Evolutionary conservation across 2,797 vertebrate genomes (phyloP), one percentile per base, ranked within the genome.

Genomic region (Lindbergichthys nudifrons): DNA sequence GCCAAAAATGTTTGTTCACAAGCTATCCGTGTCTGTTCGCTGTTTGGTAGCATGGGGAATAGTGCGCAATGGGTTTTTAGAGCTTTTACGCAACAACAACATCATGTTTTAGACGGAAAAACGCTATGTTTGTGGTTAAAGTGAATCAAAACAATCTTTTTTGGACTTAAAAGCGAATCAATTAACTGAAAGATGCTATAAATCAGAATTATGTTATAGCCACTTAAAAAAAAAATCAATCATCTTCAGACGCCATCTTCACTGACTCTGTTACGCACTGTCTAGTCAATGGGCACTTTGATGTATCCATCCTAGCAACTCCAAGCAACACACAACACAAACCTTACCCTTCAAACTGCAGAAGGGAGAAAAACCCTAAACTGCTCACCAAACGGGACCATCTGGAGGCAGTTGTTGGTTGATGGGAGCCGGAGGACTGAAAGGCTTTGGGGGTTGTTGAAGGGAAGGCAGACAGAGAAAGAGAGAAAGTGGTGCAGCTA

Each of bases 351-450:
- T 76, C 63, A 80, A 81, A 85, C 84, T 87, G 75, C 77, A 85
- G 70, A 77, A 32, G 61, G 52, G 69, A 76, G 76, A 71, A 83
- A 83, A 83, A 88, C 71, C 86, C 88, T 82, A 66, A 84, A 91
- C 88, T 70, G 86, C 89, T 83, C 71, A 84, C 88, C 90, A 90
- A 89, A 86, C 46, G 77, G 68, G 77, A 90, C 92, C 92, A 94
- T 95, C 92, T 93, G 93, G 93, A 93, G 87, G 77, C 88, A 62
- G 88, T 79, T 80, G 67, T 62, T 82, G 84, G 88, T 76, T 89
- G 93, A 92, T 80, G 85, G 84, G 80, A 85, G 83, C 84, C 76
- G 75, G 72, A 83, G 82, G 76, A 82, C 84, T 73, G 21, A 78
- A 76, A 52, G 79, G 82, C 76, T 85, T 87, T 70, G 36, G 82